Conservation (phyloP, 1,140 invertebrate genomes). For the Bombus superbus region DNA sequence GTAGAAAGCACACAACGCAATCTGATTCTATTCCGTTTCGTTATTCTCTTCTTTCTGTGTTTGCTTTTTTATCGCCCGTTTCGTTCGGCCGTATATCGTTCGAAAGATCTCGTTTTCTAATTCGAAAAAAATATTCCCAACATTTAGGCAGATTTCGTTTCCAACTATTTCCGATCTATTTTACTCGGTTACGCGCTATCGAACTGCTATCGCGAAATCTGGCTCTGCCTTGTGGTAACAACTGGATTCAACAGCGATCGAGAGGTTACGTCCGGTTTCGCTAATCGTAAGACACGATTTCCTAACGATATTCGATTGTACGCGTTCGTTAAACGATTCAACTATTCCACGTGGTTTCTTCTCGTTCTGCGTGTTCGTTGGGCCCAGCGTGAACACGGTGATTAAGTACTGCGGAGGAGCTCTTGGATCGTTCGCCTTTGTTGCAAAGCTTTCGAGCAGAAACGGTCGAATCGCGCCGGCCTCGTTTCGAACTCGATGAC, state of each 20-base stretch:
- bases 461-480: background rate
- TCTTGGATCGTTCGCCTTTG: background rate
- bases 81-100: background rate
- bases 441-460: background rate
- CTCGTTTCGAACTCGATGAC: background rate
- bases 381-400: background rate
- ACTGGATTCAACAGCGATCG: background rate
- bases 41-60: too few relatives aligned
- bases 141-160: background rate
- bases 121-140: background rate
- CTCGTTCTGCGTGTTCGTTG: background rate
- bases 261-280: background rate
- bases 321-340: background rate
- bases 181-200: background rate
- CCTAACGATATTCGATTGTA: background rate
- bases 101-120: background rate
- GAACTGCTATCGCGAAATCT: background rate
- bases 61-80: background rate
- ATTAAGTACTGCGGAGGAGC: constrained; percentile 1
- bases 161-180: background rate
- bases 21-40: background rate
- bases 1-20: background rate
- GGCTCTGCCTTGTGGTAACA: background rate
- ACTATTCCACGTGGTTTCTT: background rate
- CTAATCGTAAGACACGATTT: background rate